phyloP scores from a whole-genome alignment of 1,140 invertebrate species.

The Campoletis sonorensis region DNA sequence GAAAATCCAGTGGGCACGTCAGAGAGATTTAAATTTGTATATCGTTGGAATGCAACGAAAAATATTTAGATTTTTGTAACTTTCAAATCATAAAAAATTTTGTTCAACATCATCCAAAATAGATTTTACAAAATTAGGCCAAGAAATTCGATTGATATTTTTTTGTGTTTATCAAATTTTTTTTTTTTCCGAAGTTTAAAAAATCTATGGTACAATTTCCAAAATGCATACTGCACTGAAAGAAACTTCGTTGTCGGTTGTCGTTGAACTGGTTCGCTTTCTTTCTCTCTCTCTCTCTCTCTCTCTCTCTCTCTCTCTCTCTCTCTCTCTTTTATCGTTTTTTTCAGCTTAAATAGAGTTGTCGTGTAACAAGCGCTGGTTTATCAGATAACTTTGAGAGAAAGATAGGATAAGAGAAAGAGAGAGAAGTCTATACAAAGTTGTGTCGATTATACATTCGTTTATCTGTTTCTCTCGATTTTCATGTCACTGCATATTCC shows the following conservation, averaged over 20 bases:
- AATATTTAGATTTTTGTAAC: no score
- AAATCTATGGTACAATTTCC: no score
- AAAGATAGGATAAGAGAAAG: not conserved
- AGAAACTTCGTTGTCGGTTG: not conserved
- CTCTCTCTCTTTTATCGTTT: not conserved
- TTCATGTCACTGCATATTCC: not conserved
- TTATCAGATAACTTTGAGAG: constrained; percentile 33
- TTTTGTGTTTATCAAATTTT: no score
- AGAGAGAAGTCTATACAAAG: constrained; percentile 35
- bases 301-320: constrained; percentile 46
- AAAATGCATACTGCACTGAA: no score
- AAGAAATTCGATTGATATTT: no score
- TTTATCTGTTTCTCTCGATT: not conserved
- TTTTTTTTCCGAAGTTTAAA: no score
- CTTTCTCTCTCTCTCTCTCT: constrained; percentile 28
- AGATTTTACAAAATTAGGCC: no score
- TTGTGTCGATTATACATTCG: constrained; percentile 44
- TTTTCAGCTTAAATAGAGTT: constrained; percentile 30
- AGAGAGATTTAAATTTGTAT: no score
- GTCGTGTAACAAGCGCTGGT: constrained; percentile 32
- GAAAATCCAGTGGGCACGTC: no score
- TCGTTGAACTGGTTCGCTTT: constrained; percentile 41
- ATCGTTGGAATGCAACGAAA: no score
- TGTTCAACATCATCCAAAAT: no score
- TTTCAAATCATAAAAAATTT: no score